Evolutionary conservation across 2,113 vertebrate species (phyloP).

Genomic region (Albula glossodonta): DNA sequence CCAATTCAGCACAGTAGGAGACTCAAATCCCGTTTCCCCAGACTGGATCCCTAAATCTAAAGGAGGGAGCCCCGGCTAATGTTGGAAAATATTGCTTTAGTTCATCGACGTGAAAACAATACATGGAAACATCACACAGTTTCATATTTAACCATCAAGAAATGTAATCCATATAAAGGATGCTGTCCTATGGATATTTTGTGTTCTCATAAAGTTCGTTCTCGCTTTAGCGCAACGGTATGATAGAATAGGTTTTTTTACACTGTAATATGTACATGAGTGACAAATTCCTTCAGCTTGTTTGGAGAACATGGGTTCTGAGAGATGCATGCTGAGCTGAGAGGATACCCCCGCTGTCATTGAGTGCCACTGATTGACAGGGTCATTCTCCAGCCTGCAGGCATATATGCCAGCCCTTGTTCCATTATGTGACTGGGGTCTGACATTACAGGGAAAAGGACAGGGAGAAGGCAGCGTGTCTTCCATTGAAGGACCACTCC

Average conservation of each 20-base stretch:
- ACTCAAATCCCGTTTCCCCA: background rate
- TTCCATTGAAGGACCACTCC: background rate
- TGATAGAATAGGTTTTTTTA: background rate
- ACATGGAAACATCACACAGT: background rate
- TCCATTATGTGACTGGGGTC: background rate
- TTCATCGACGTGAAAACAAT: background rate
- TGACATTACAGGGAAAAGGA: background rate
- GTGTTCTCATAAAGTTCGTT: no score
- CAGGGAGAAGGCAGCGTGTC: background rate
- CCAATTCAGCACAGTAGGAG: background rate
- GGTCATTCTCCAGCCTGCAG: background rate
- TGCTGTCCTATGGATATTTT: no score
- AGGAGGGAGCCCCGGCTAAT: background rate
- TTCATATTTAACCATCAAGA: background rate
- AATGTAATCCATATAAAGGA: background rate
- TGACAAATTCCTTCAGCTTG: conserved; percentile 75
- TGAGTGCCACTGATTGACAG: no score
- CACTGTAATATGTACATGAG: conserved; percentile 64
- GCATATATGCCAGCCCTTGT: background rate
- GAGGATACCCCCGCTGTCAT: background rate
- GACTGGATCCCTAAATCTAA: background rate
- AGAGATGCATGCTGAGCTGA: conserved; percentile 38
- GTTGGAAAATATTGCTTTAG: background rate
- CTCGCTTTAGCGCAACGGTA: background rate
- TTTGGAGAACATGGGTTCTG: conserved; percentile 62